phyloP scores from a whole-genome alignment of 2,888 invertebrate genomes.

The Mellilla xanthometata region DNA sequence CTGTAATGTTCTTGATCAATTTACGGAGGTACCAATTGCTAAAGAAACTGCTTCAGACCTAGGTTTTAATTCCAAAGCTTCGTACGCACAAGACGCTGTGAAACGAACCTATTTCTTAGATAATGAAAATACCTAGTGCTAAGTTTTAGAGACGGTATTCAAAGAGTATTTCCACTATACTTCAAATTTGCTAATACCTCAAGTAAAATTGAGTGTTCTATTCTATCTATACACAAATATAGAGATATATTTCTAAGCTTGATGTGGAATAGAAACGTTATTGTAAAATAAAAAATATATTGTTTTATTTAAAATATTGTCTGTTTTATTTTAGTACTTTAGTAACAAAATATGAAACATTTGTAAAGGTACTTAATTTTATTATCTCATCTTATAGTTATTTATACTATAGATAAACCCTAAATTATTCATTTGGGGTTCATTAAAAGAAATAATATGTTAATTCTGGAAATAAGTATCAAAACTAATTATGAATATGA shows the following conservation, averaged over 20 bases:
- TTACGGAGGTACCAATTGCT: no score
- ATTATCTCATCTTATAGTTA: no score
- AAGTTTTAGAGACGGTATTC: conserved; percentile 58
- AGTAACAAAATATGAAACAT: conserved; percentile 6
- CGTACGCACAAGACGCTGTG: neutral
- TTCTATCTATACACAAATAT: conserved; percentile 22
- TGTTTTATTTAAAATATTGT: conserved; percentile 10
- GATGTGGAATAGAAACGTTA: conserved; percentile 20
- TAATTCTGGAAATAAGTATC: no score
- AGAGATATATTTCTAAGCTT: conserved; percentile 21
- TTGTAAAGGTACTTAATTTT: neutral
- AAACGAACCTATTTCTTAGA: no score
- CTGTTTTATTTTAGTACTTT: conserved; percentile 18
- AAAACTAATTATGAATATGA: no score
- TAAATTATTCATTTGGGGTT: no score
- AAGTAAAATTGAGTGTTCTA: conserved; percentile 20
- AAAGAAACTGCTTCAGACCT: no score
- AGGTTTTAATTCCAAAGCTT: neutral
- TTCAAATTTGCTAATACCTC: conserved; percentile 67
- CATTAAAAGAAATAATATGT: no score
- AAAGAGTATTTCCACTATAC: conserved; percentile 72
- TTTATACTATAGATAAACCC: no score
- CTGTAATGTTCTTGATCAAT: no score
- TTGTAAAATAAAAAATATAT: conserved; percentile 21
- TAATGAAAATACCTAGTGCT: no score